phyloP scores from a whole-genome alignment of 2,888 invertebrate species.

The Polydrusus tereticollis region DNA sequence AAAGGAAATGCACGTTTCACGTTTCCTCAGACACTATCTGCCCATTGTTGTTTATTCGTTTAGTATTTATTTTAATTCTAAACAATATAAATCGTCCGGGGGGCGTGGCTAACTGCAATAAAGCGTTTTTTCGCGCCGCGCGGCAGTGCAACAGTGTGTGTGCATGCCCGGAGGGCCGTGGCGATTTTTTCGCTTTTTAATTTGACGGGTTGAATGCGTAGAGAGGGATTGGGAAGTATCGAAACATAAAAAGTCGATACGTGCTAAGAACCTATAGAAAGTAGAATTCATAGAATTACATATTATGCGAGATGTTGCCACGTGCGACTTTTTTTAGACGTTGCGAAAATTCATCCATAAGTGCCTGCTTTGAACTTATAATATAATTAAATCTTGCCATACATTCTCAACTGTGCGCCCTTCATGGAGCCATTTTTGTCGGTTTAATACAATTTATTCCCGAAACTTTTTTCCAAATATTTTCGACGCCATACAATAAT shows the following conservation, averaged over 20 bases:
- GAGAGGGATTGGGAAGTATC: slow-evolving; percentile 19
- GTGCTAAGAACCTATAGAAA: no score
- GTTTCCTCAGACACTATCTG: slow-evolving; percentile 44
- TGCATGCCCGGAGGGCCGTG: slow-evolving; percentile 19
- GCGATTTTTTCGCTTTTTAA: slow-evolving; percentile 20
- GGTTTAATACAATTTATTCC: no score
- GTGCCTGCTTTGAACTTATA: no score
- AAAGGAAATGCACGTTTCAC: slow-evolving; percentile 46
- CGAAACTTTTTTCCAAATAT: no score
- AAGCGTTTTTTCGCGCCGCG: slow-evolving; percentile 30
- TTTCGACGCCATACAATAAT: no score
- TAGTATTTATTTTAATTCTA: slow-evolving; percentile 44
- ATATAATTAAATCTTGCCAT: no score
- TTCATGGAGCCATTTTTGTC: no score
- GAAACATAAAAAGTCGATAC: not conserved
- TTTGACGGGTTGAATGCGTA: slow-evolving; percentile 11
- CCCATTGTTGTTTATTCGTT: slow-evolving; percentile 44
- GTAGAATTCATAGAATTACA: no score
- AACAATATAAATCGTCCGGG: slow-evolving; percentile 46
- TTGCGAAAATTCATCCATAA: no score
- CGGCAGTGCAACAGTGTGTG: slow-evolving; percentile 33
- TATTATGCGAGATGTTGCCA: no score
- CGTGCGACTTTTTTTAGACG: no score
- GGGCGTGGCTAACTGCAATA: slow-evolving; percentile 42
- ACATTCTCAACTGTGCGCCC: no score